Conservation (phyloP, 2,888 invertebrate species). For the Drosophila planitibia region DNA sequence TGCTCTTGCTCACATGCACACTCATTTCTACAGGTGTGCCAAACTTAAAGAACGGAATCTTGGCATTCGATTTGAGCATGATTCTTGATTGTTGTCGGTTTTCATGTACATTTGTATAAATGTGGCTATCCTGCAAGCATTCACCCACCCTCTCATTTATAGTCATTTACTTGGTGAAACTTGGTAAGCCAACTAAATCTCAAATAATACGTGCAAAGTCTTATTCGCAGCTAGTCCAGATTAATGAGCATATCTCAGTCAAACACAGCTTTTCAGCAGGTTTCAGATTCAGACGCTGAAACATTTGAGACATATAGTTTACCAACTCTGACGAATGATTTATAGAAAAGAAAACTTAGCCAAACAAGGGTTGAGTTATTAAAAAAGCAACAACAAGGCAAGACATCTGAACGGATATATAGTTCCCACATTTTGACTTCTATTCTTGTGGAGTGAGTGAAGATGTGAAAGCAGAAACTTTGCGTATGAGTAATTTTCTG, state of each 20-base stretch:
- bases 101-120: not conserved
- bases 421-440: not conserved
- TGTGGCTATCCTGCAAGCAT: not conserved
- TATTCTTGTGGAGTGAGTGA: not conserved
- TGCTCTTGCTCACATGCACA: slow-evolving; percentile 39
- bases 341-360: not conserved
- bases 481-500: not conserved
- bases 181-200: slow-evolving; percentile 22
- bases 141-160: slow-evolving; percentile 4
- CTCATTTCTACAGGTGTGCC: slow-evolving; percentile 8
- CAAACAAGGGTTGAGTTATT: not conserved
- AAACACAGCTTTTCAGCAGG: not conserved
- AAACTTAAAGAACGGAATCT: not conserved
- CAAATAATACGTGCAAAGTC: slow-evolving; percentile 2
- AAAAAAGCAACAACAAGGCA: not conserved
- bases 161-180: slow-evolving; percentile 14
- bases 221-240: slow-evolving; percentile 11
- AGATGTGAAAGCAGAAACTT: not conserved
- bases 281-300: not conserved
- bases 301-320: not conserved
- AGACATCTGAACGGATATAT: not conserved
- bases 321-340: not conserved
- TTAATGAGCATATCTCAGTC: not conserved
- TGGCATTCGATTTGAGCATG: slow-evolving; percentile 15
- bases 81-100: slow-evolving; percentile 24